phyloP scores from a whole-genome alignment of 2,113 vertebrate species.

The Malurus cyaneus region DNA sequence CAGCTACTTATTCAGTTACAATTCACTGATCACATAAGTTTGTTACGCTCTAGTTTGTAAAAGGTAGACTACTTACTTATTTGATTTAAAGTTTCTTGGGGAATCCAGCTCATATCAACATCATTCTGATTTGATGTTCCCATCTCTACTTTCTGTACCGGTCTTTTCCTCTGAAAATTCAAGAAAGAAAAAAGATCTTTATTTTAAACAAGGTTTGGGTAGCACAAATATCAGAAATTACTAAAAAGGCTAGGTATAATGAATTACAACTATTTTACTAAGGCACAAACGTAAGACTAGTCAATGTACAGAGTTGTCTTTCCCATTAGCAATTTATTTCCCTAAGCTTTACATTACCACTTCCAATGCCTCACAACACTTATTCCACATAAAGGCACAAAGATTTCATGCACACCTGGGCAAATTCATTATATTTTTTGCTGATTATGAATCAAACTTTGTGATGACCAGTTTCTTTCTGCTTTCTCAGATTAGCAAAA shows the following conservation, averaged over 20 bases:
- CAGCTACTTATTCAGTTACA: background rate
- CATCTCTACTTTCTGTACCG: constrained; percentile 92
- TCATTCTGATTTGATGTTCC: constrained; percentile 94
- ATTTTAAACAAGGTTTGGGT: background rate
- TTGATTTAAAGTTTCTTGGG: constrained; percentile 96
- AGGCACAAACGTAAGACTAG: background rate
- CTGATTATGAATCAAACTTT: background rate
- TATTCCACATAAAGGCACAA: background rate
- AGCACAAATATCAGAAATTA: background rate
- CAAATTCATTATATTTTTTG: background rate
- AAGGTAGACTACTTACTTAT: constrained; percentile 86
- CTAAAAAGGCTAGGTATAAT: background rate
- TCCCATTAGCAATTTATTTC: background rate
- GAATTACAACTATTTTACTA: background rate
- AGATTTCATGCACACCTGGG: background rate
- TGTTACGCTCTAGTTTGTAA: background rate
- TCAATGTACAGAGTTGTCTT: background rate
- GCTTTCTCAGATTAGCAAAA: background rate
- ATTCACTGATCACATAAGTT: background rate
- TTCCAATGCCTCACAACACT: background rate
- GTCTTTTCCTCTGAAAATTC: constrained; percentile 85
- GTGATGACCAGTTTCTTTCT: background rate
- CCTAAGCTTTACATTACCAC: background rate
- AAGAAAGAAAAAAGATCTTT: background rate
- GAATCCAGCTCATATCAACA: constrained; percentile 99